Evolutionary conservation across 2,797 vertebrate species (phyloP), one percentile per base, ranked within the genome.

Genomic region (Propithecus perrieri): DNA sequence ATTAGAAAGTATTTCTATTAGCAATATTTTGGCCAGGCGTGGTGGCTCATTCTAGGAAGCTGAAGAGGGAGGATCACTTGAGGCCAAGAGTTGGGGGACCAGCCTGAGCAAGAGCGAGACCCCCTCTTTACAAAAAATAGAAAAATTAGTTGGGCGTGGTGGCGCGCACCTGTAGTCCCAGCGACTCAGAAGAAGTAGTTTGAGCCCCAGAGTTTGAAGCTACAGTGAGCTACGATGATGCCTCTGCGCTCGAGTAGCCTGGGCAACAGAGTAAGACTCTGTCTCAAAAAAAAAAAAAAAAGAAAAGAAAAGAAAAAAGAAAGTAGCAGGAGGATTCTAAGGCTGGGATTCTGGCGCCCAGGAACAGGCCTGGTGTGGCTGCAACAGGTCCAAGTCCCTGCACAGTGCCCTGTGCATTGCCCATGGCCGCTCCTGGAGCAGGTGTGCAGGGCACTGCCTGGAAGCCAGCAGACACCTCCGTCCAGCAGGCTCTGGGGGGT

Each of bases 351-450:
- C 53, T 24, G 46, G 67, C 83, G 61, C 41, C 94, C 55, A 0
- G 71, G 80, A 63, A 13, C 1, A 38, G 59, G 57, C 59, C 30
- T 4, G 1, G 46, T 2, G 6, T 10, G 43, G 38, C 71, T 50
- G 33, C 10, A 0, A 2, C 7, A 13, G 59, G 48, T 48, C 41
- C 1, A 5, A 43, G 57, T 55, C 67, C 26, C 35, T 35, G 4
- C 7, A 3, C 33, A 5, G 24, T 57, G 41, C n/a, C 38, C 78
- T 0, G 46, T 84, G 7, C 0, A 1, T 17, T 65, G 35, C 12
- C 43, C 22, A 46, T 9, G 20, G 15, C 24, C 0, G 0, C 63
- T 26, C 74, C 75, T 14, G 0, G 48, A 11, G 18, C 63, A 24
- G 74, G 65, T 53, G 5, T 59, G 9, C 53, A 28, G 7, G 30